Evolutionary conservation across 2,888 invertebrate genomes (phyloP), one percentile per base, ranked within the genome.

Genomic region (Latrodectus hesperus): DNA sequence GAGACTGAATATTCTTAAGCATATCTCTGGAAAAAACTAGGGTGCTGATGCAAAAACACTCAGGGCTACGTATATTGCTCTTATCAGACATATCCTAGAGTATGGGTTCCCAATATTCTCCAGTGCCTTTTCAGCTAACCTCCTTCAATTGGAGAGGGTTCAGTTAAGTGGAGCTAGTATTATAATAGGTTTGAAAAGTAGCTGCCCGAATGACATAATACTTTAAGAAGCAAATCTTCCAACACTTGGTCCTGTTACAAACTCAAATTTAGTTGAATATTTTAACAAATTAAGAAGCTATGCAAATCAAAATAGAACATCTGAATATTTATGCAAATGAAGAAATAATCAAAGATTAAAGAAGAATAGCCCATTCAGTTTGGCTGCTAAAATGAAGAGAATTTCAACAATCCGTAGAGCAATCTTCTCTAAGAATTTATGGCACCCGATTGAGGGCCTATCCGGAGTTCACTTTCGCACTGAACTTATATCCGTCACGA

Each of bases 1-100:
- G n/a, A 53, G 79, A 16, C 49, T 70, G 5, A 64, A 71, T 10
- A 72, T 80, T 14, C 51, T 80, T 1, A 80, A 80, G n/a, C 70
- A 16, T 55, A 70, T 70, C 52, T 78, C 78, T 52, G 70, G 78
- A 10, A 10, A 60, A 0, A 60, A 71, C 9, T 79, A 60, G 64
- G 72, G 71, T 10, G 71, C 79, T 3, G 64, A 71, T 22, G 79
- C 79, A 3, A 12, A 6, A 14, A 79, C 71, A n/a, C 17, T 64
- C 1, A 71, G 79, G 49, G 64, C 53, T 9, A 79, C 60, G 0
- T 79, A 64, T 16, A 17, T 70, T 55, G 5, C 26, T 2, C 53
- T 78, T 26, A 38, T 78, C 16, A 9, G 70, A 16, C 78, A 53
- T 10, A 79, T 72, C 6, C n/a, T 79, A 38, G 72, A 79, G 12